These are phyloP conservation scores for Eulemur mongoz DNA, from an alignment of 2,797 vertebrate species.

Conservation along the genomic window DNA sequence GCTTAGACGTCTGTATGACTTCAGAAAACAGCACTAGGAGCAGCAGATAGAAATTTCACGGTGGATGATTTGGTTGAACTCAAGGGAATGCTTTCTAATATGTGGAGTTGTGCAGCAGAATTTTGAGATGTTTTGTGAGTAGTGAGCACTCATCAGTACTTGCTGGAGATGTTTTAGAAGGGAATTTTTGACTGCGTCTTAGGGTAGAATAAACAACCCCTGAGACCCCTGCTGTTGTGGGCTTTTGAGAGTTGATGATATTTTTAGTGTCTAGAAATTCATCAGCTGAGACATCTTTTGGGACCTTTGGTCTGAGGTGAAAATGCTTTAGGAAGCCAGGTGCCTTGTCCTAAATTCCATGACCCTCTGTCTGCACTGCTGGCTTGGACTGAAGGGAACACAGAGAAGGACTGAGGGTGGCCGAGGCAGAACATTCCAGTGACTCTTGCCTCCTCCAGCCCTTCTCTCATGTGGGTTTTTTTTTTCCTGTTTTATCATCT, in stretches of 20 bases:
- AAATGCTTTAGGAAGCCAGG: not conserved
- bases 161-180: not conserved
- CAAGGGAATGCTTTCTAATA: not conserved
- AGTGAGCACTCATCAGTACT: not conserved
- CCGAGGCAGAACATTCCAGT: too few relatives aligned
- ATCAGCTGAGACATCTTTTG: not conserved
- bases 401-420: not conserved
- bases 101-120: not conserved
- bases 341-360: not conserved
- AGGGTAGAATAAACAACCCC: not conserved
- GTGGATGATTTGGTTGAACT: not conserved
- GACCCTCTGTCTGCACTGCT: not conserved
- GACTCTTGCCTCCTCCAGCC: not conserved
- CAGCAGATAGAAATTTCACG: not conserved
- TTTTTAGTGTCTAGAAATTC: not conserved
- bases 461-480: not conserved
- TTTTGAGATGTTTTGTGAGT: not conserved
- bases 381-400: not conserved
- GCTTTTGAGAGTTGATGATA: not conserved
- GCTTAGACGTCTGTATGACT: not conserved
- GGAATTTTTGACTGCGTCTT: not conserved
- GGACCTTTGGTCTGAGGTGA: not conserved
- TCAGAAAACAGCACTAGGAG: not conserved
- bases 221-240: not conserved
- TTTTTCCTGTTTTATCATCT: slow-evolving; percentile 15